These are phyloP conservation scores for Epirrhoe alternata DNA, from an alignment of 2,888 invertebrate species.

Conservation along the genomic window DNA sequence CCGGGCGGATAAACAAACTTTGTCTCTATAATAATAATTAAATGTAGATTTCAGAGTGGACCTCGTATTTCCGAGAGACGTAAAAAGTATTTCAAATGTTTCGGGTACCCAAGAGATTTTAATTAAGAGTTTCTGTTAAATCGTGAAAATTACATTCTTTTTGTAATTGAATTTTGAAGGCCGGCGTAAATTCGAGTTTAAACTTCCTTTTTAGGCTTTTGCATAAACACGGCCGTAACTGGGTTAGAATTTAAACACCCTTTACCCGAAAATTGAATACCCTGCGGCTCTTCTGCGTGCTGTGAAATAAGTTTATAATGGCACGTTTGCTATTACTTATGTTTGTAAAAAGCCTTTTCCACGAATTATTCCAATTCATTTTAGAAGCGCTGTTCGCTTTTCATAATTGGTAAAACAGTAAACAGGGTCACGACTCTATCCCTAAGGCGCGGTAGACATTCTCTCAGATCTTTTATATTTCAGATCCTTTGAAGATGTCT, in stretches of 20 bases:
- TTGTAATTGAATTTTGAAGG: conserved; percentile 27
- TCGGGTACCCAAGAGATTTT: conserved; percentile 32
- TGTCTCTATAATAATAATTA: too few species aligned
- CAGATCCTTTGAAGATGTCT: too few species aligned
- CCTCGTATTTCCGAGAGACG: conserved; percentile 8
- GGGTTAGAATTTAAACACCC: conserved; percentile 20
- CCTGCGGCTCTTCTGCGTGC: not conserved
- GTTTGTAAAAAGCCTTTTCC: too few species aligned
- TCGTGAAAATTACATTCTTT: conserved; percentile 35
- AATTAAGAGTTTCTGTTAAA: conserved; percentile 40
- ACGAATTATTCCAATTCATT: too few species aligned
- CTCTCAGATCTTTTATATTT: too few species aligned
- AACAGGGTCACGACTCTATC: too few species aligned
- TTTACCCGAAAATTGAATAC: conserved; percentile 14
- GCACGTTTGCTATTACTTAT: not conserved
- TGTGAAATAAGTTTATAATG: conserved; percentile 1
- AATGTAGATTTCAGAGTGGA: conserved; percentile 25
- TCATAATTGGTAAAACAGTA: too few species aligned
- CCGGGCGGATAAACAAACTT: too few species aligned
- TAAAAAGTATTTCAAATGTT: conserved; percentile 29
- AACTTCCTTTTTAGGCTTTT: conserved; percentile 21
- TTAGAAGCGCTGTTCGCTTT: too few species aligned
- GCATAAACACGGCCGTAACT: conserved; percentile 18
- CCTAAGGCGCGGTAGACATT: too few species aligned
- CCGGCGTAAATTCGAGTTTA: conserved; percentile 18